phyloP scores from a whole-genome alignment of 2,113 vertebrate genomes.

The Pelodiscus sinensis region DNA sequence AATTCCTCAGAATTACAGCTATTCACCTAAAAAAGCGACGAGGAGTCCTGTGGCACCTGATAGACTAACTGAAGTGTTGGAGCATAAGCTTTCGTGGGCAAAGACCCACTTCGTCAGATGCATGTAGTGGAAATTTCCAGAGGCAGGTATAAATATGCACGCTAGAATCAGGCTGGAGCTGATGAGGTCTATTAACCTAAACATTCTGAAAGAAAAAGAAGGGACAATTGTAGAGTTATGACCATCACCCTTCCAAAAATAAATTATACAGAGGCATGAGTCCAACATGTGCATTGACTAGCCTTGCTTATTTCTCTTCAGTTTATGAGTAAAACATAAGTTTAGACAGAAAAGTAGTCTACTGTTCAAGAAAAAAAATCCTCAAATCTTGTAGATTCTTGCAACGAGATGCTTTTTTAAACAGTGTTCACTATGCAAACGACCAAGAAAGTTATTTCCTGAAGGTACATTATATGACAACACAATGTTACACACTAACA shows the following conservation, averaged over 20 bases:
- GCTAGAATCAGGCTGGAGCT: too few relatives aligned
- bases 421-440: neutral
- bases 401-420: neutral
- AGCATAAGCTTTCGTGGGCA: too few relatives aligned
- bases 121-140: too few relatives aligned
- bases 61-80: too few relatives aligned
- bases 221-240: neutral
- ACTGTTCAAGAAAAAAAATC: accelerated
- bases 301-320: neutral
- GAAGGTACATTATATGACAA: too few relatives aligned
- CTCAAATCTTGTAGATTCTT: neutral
- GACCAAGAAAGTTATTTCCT: neutral
- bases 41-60: too few relatives aligned
- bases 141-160: too few relatives aligned
- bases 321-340: neutral
- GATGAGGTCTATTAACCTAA: too few relatives aligned
- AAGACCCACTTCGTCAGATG: too few relatives aligned
- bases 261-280: neutral
- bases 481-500: neutral
- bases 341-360: neutral
- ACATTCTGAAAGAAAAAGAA: slow-evolving; percentile 1
- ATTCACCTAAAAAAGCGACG: neutral
- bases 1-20: neutral
- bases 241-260: neutral
- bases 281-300: neutral